Conservation (phyloP, 2,888 invertebrate species). For the Mimumesa dahlbomi region DNA sequence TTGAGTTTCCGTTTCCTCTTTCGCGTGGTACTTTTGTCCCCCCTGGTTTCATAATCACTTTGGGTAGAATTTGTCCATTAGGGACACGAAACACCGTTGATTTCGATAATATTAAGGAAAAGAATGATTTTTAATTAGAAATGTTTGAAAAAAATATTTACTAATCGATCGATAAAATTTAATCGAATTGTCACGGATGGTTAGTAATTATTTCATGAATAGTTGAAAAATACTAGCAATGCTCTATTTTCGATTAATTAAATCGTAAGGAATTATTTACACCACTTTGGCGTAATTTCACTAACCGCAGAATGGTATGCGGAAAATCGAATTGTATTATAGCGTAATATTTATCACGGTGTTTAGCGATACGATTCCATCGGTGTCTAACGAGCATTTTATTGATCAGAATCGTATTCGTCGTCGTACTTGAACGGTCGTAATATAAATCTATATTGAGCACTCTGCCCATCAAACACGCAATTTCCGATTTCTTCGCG, state of each 20-base stretch:
- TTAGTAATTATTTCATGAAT: too few species aligned
- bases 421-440: constrained; percentile 12
- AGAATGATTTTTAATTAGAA: too few species aligned
- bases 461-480: constrained; percentile 34
- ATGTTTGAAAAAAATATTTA: too few species aligned
- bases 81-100: background rate
- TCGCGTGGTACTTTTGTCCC: background rate
- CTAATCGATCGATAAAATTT: too few species aligned
- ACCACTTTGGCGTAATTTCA: too few species aligned
- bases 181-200: too few species aligned
- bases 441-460: constrained; percentile 11
- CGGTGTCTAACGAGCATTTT: background rate
- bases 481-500: constrained; percentile 60
- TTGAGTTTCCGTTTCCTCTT: constrained; percentile 1
- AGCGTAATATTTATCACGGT: background rate
- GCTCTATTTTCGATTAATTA: too few species aligned
- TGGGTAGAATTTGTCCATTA: background rate
- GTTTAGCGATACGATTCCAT: background rate
- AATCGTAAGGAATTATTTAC: too few species aligned
- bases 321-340: background rate
- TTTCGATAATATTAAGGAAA: too few species aligned
- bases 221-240: too few species aligned
- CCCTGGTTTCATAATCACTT: background rate
- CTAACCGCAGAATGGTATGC: too few species aligned
- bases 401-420: constrained; percentile 16